phyloP scores from a whole-genome alignment of 2,888 invertebrate species.

The Andrena praecox region DNA sequence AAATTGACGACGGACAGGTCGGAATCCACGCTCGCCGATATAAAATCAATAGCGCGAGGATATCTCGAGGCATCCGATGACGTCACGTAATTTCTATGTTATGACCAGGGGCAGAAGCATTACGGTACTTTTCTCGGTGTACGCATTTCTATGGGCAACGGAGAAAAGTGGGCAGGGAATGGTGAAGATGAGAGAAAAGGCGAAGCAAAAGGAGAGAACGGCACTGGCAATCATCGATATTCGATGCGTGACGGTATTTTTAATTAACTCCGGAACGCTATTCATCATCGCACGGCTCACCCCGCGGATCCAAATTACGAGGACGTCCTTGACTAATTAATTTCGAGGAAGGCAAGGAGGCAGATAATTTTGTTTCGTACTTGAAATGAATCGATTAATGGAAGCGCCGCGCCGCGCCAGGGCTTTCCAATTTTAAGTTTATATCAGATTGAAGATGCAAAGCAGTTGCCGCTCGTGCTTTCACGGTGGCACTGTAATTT shows the following conservation, averaged over 20 bases:
- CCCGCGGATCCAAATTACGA: slow-evolving; percentile 32
- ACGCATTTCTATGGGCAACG: slow-evolving; percentile 51
- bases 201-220: not conserved
- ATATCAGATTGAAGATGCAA: slow-evolving; percentile 31
- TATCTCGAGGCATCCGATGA: slow-evolving; percentile 65
- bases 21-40: slow-evolving; percentile 52
- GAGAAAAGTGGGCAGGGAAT: slow-evolving; percentile 14
- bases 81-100: slow-evolving; percentile 72
- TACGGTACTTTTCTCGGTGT: slow-evolving; percentile 12
- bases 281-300: slow-evolving; percentile 57
- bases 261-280: slow-evolving; percentile 73
- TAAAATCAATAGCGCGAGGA: slow-evolving; percentile 73
- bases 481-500: slow-evolving; percentile 26
- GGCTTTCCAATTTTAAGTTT: slow-evolving; percentile 35
- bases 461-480: slow-evolving; percentile 23
- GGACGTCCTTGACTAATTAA: slow-evolving; percentile 63
- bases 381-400: slow-evolving; percentile 51
- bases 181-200: slow-evolving; percentile 1
- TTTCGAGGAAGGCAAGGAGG: slow-evolving; percentile 35
- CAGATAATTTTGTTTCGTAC: slow-evolving; percentile 57
- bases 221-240: slow-evolving; percentile 72
- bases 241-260: slow-evolving; percentile 79
- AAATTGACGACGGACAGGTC: slow-evolving; percentile 69
- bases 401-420: not conserved
- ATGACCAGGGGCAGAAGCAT: slow-evolving; percentile 53